Evolutionary conservation across 64 coral and sea anemone species (phyloP).

Genomic region (Anthopleura sola): DNA sequence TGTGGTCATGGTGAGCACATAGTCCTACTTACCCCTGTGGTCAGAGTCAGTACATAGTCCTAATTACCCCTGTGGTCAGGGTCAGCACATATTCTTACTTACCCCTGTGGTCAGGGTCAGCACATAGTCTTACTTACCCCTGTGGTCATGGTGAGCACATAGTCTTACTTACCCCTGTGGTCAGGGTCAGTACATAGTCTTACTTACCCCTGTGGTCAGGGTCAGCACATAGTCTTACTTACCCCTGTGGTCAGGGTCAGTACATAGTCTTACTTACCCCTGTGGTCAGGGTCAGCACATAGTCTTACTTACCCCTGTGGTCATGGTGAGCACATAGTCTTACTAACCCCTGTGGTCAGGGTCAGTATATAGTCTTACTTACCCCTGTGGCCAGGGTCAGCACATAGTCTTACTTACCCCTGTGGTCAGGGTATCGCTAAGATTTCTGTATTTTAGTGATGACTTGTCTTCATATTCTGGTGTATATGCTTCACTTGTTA

Average conservation of each 20-base stretch:
- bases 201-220: neutral
- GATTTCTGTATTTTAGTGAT: constrained; percentile 24
- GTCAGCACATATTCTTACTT: neutral
- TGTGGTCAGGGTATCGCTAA: constrained; percentile 3
- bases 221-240: neutral
- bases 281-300: neutral
- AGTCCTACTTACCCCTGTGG: neutral
- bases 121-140: neutral
- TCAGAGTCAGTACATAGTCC: neutral
- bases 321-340: neutral
- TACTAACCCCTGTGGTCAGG: neutral
- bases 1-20: neutral
- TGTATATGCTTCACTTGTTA: constrained; percentile 37
- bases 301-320: neutral
- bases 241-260: neutral
- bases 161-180: too few relatives aligned
- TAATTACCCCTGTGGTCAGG: neutral
- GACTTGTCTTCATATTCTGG: constrained; percentile 22
- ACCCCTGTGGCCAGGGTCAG: neutral
- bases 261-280: neutral
- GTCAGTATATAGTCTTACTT: neutral
- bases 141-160: neutral
- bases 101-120: neutral
- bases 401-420: constrained; percentile 25
- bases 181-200: too few relatives aligned